Evolutionary conservation across 2,888 invertebrate genomes (phyloP).

Genomic region (Lampropteryx suffumata): DNA sequence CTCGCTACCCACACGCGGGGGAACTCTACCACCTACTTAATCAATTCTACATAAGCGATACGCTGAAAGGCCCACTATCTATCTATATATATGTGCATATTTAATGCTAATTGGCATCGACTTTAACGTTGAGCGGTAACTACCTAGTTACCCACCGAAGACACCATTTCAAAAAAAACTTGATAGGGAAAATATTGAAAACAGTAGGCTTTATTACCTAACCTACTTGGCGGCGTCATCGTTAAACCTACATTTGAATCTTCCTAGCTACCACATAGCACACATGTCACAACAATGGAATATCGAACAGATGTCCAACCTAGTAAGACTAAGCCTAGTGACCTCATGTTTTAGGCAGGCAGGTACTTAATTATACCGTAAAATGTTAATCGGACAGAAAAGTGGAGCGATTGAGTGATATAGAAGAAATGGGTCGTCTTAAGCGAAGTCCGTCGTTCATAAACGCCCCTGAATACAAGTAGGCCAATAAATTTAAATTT

Average conservation of each 20-base stretch:
- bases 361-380: too few relatives aligned
- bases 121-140: neutral
- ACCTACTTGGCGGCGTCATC: too few relatives aligned
- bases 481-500: slow-evolving; percentile 62
- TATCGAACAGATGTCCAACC: too few relatives aligned
- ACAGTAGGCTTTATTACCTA: too few relatives aligned
- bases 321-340: too few relatives aligned
- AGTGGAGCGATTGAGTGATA: slow-evolving; percentile 74
- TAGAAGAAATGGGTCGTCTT: slow-evolving; percentile 72
- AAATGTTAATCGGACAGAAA: slow-evolving; percentile 50
- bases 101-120: slow-evolving; percentile 2
- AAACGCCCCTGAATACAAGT: slow-evolving; percentile 62
- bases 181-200: too few relatives aligned
- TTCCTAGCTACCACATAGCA: too few relatives aligned
- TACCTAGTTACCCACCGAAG: neutral
- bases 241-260: too few relatives aligned
- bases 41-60: slow-evolving; percentile 41
- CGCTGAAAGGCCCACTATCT: slow-evolving; percentile 7
- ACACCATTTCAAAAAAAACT: too few relatives aligned
- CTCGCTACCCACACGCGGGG: slow-evolving; percentile 34
- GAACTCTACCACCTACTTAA: slow-evolving; percentile 39
- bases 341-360: too few relatives aligned
- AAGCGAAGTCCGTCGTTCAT: slow-evolving; percentile 44
- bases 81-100: slow-evolving; percentile 3
- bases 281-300: too few relatives aligned